phyloP scores from a whole-genome alignment of 2,797 vertebrate genomes.

The Odontamblyopus lacepedii region DNA sequence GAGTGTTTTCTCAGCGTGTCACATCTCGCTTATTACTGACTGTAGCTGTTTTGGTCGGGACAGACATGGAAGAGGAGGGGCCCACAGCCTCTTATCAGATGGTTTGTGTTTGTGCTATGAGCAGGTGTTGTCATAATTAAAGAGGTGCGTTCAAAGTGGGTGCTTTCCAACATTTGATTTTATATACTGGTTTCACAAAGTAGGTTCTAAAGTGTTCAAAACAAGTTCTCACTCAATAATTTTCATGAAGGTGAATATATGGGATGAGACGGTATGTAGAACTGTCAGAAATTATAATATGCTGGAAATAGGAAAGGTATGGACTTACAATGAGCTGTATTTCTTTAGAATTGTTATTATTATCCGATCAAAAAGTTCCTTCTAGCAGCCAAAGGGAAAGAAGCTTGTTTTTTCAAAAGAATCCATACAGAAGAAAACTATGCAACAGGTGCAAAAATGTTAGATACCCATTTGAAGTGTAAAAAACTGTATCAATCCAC shows the following conservation, averaged over 20 bases:
- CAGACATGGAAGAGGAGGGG: conserved; percentile 38
- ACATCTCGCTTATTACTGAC: conserved; percentile 34
- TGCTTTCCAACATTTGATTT: conserved; percentile 26
- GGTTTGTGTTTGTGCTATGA: conserved; percentile 23
- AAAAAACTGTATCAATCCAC: no score
- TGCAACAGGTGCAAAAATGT: no score
- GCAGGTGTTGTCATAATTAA: conserved; percentile 9
- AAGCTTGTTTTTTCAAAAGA: no score
- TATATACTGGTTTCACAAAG: conserved; percentile 6
- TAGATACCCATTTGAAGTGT: no score
- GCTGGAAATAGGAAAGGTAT: background rate
- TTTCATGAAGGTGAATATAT: background rate
- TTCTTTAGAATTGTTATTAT: background rate
- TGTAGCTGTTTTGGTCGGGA: conserved; percentile 32
- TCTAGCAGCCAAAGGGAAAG: no score
- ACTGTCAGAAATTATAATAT: background rate
- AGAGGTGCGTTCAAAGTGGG: conserved; percentile 4
- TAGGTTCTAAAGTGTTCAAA: background rate
- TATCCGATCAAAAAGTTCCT: background rate
- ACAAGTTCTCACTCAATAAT: background rate
- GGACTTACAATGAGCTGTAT: background rate
- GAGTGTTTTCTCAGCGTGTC: conserved; percentile 27
- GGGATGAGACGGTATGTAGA: background rate
- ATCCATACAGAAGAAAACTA: no score
- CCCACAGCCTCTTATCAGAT: conserved; percentile 22